Evolutionary conservation across 2,888 invertebrate genomes (phyloP).

Genomic region (Gryllus longicercus): DNA sequence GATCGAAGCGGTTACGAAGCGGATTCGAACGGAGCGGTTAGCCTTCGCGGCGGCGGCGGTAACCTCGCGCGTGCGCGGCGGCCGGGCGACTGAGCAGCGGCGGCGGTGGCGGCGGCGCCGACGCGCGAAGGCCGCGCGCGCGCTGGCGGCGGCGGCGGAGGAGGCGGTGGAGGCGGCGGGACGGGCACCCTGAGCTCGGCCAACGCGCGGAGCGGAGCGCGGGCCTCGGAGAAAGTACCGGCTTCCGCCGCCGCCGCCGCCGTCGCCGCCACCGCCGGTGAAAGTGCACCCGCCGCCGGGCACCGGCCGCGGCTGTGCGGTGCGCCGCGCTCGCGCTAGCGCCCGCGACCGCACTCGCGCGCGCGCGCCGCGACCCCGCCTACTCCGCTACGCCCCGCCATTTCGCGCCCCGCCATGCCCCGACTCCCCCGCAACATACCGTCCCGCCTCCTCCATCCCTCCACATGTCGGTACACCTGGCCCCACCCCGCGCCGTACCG

Average conservation of each 20-base stretch:
- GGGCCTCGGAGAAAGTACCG: not conserved
- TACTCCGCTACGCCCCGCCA: no score
- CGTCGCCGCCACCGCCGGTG: not conserved
- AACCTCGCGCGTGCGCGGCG: constrained; percentile 2
- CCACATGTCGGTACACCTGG: no score
- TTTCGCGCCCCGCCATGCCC: no score
- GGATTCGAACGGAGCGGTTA: not conserved
- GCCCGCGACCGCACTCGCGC: no score
- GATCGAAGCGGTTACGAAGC: no score
- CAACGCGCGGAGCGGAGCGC: constrained; percentile 7
- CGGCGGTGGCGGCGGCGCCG: no score
- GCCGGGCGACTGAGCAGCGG: not conserved
- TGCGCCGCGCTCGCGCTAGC: no score
- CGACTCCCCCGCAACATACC: no score
- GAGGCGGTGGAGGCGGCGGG: not conserved
- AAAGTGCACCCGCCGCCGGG: not conserved
- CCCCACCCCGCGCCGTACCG: no score
- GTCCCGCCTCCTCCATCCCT: no score
- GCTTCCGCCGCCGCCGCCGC: no score
- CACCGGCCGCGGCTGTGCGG: not conserved
- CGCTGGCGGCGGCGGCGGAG: not conserved
- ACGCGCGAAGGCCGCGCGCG: not conserved
- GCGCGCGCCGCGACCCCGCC: no score
- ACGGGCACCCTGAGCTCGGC: constrained; percentile 2
- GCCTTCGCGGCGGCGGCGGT: not conserved